Conservation (phyloP, 2,113 vertebrate species). For the Petroica traversi region DNA sequence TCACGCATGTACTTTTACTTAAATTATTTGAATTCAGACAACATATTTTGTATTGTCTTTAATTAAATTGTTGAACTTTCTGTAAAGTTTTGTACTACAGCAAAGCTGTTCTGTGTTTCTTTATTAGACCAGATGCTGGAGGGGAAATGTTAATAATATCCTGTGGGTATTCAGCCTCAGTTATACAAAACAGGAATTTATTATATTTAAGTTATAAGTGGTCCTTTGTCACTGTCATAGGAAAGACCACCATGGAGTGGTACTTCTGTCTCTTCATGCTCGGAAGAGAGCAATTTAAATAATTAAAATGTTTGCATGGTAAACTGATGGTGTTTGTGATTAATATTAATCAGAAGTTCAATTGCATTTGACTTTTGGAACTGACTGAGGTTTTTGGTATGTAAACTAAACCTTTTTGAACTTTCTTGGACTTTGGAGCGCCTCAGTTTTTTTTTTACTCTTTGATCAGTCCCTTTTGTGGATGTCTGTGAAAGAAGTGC, state of each 20-base stretch:
- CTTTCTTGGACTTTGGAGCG: background rate
- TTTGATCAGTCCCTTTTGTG: background rate
- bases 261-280: background rate
- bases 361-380: background rate
- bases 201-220: background rate
- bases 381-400: background rate
- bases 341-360: background rate
- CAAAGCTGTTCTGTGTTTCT: conserved; percentile 61
- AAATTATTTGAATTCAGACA: conserved; percentile 42
- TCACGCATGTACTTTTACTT: conserved; percentile 48
- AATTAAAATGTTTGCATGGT: conserved; percentile 23
- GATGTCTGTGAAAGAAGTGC: background rate
- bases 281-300: background rate
- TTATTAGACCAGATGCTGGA: conserved; percentile 60
- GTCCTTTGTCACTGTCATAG: background rate
- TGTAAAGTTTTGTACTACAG: conserved; percentile 47
- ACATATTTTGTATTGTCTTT: conserved; percentile 57
- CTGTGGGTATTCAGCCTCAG: conserved; percentile 46
- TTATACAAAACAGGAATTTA: background rate
- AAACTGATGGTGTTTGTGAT: background rate
- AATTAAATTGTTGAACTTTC: conserved; percentile 48
- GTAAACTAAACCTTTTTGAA: background rate
- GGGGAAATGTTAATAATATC: conserved; percentile 38
- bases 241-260: background rate
- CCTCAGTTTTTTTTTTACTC: background rate